Evolutionary conservation across 2,113 vertebrate species (phyloP), one percentile per base, ranked within the genome.

Genomic region (Alaudala cheleensis): DNA sequence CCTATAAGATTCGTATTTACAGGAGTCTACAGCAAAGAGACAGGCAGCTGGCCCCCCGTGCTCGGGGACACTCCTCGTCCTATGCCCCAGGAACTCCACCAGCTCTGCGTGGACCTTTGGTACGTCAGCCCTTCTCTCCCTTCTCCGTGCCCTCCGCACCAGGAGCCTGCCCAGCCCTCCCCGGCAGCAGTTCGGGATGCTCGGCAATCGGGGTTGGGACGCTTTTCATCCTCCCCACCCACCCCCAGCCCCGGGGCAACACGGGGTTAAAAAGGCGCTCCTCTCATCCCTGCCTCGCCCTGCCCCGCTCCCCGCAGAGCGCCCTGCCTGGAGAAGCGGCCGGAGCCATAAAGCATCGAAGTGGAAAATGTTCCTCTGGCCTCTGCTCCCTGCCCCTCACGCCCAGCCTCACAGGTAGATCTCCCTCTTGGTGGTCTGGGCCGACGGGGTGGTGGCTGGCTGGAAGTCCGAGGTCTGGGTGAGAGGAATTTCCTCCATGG

Each of bases 391-490:
- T 65, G 94, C 96, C 95, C 95, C 91, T 85, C 92, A 5, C 20
- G 44, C 90, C 80, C 94, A 96, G 94, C 97, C 98, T 99, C 98
- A 99, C 99, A 99, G 99, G 98, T 99, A 99, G 97, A 99, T 99
- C 98, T 99, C 99, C 85, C 99, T 98, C 98, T 99, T 99, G 97
- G 99, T 98, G 94, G 98, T 98, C 97, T 99, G 99, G 97, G 99
- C 98, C 12, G 99, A 98, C 24, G 99, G 98, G 79, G 99, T 98
- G 93, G 98, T 98, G 91, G 98, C 97, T 8, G 98, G 98, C 93
- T 98, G 99, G 95, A 98, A 99, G 98, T 99, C 99, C 93, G 98
- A 98, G 95, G 99, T 98, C 98, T 99, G 99, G 98, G 98, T 99
- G 97, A 99, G 98, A 78, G 99, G 99, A 92, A 99, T 99, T 98